These are phyloP conservation scores for Oceanodroma leucorhoa DNA, from an alignment of 2,797 vertebrate genomes.

Conservation along the genomic window DNA sequence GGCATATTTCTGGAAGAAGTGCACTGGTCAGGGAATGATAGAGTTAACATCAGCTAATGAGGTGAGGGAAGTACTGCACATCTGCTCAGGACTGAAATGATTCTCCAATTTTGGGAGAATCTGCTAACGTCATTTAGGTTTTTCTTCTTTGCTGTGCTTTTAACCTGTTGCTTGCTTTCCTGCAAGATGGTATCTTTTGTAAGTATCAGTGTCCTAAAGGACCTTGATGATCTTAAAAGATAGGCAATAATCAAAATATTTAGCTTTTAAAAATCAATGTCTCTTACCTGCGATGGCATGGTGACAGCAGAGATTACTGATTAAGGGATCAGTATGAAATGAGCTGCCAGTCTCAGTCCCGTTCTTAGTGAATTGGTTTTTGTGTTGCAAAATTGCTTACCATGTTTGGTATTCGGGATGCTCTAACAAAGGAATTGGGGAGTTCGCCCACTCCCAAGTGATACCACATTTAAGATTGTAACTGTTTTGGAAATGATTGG, in stretches of 20 bases:
- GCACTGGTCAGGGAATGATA: background rate
- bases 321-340: background rate
- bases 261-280: background rate
- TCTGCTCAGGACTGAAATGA: background rate
- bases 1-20: background rate
- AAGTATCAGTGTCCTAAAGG: background rate
- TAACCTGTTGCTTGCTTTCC: background rate
- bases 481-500: background rate
- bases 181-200: background rate
- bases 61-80: background rate
- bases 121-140: background rate
- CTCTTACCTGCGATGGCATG: background rate
- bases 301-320: background rate
- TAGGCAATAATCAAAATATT: background rate
- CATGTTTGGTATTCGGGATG: accelerated
- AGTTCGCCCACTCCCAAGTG: background rate
- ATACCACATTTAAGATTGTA: background rate
- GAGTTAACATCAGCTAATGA: background rate
- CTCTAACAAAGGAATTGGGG: background rate
- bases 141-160: background rate
- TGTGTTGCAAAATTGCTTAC: background rate
- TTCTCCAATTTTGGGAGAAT: background rate
- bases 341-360: background rate
- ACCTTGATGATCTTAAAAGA: background rate
- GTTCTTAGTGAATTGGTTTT: background rate